Evolutionary conservation across 2,888 invertebrate species (phyloP), one percentile per base, ranked within the genome.

Genomic region (Epistrophella euchroma): DNA sequence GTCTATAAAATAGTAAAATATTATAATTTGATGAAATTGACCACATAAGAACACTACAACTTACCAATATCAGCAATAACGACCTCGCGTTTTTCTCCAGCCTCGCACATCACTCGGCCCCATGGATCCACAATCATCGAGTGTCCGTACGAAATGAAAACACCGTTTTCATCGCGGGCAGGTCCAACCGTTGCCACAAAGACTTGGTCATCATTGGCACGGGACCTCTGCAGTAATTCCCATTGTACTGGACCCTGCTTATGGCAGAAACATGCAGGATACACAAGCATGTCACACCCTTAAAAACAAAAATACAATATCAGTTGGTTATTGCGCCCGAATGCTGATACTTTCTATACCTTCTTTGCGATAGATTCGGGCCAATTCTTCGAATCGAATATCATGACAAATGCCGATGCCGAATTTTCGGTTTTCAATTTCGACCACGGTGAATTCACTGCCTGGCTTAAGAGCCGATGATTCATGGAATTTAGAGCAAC

Each of bases 381-480:
- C 97, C 94, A 98, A 93, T 93, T 98, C 98, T 74, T 96, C 95
- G 93, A 99, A 99, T 56, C 99, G 94, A 77, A 98, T 94, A 91
- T 99, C 99, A 91, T 99, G 99, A 90, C 99, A 99, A 90, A 99
- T 97, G n/a, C 98, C 98, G 56, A 99, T 90, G 0, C 99, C 99
- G 75, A 98, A 93, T 93, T 95, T 96, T 22, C 94, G 92, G 10
- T 94, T 94, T 55, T 95, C 94, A 72, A 95, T 95, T 58, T 96
- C 94, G 90, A 98, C 97, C 0, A 94, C 95, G 0, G 96, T 96
- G 66, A 97, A 91, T n/a, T 94, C 92, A 89, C 95, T 93, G 0
- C 98, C 99, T 0, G 97, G 94, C 47, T 94, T 94, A 9, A 99
- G 92, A 0, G 95, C 95, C 68, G 97, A 96, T 0, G 98, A 98